Conservation (phyloP, 2,113 vertebrate species). For the Daboia siamensis region DNA sequence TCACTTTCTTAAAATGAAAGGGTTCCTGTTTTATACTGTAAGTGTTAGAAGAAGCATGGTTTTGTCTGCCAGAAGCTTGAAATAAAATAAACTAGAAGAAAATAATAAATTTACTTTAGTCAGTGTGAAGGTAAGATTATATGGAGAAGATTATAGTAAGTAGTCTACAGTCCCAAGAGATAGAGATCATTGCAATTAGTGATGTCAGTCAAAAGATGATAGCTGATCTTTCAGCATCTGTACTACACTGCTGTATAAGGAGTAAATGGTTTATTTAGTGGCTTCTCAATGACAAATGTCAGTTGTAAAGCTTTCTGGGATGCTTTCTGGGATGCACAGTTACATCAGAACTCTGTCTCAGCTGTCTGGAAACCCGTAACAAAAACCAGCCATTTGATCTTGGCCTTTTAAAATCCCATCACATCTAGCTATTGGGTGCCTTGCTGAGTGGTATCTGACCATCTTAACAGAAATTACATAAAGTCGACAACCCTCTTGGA, state of each 20-base stretch:
- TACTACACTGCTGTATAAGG: constrained; percentile 23
- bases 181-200: constrained; percentile 11
- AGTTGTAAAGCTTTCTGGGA: constrained; percentile 54
- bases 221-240: background rate
- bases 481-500: constrained; percentile 53
- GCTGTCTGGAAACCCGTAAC: constrained; percentile 61
- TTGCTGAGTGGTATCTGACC: constrained; percentile 36
- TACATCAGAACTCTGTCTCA: constrained; percentile 56
- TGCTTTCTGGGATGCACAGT: constrained; percentile 19
- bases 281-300: constrained; percentile 50
- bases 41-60: background rate
- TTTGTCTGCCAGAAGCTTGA: background rate
- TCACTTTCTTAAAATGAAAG: background rate
- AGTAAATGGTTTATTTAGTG: constrained; percentile 58
- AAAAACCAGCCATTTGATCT: constrained; percentile 66
- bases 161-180: background rate
- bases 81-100: background rate
- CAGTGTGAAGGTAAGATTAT: background rate
- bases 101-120: background rate
- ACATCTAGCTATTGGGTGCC: constrained; percentile 53
- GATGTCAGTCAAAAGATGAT: constrained; percentile 20
- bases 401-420: constrained; percentile 59
- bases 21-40: background rate
- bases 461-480: constrained; percentile 56
- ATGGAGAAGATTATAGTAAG: background rate